These are phyloP conservation scores for Phyllopteryx taeniolatus DNA, from an alignment of 2,113 vertebrate genomes.

Conservation along the genomic window DNA sequence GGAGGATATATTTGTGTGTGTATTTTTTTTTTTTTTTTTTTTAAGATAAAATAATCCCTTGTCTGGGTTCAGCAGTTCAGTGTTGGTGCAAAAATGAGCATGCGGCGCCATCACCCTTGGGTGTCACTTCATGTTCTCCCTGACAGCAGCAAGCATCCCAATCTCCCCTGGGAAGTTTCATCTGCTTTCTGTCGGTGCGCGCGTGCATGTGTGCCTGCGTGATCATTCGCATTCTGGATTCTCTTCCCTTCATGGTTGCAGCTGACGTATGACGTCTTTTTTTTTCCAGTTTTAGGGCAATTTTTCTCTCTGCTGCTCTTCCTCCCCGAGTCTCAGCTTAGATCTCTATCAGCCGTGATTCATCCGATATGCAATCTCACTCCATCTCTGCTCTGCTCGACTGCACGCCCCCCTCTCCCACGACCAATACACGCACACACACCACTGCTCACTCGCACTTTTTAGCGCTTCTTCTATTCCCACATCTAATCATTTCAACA, in stretches of 20 bases:
- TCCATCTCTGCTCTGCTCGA: slow-evolving; percentile 25
- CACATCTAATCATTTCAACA: neutral
- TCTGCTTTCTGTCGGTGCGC: slow-evolving; percentile 14
- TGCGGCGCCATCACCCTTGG: slow-evolving; percentile 26
- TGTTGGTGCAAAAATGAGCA: slow-evolving; percentile 23
- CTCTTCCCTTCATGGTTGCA: slow-evolving; percentile 38
- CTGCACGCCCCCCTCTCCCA: neutral
- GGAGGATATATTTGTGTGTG: neutral
- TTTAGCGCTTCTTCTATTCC: slow-evolving; percentile 3
- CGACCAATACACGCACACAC: neutral
- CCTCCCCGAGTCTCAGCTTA: slow-evolving; percentile 42
- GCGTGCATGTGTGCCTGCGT: neutral
- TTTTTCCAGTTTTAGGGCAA: slow-evolving; percentile 27
- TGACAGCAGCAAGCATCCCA: slow-evolving; percentile 36
- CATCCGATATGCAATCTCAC: slow-evolving; percentile 57
- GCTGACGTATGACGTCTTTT: slow-evolving; percentile 34
- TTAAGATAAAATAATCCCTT: neutral
- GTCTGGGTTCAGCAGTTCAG: slow-evolving; percentile 20
- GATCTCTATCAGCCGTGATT: slow-evolving; percentile 68
- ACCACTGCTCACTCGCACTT: neutral
- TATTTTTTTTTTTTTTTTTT: neutral
- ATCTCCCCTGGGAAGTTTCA: slow-evolving; percentile 27
- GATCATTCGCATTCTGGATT: neutral
- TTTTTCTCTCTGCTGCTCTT: slow-evolving; percentile 39
- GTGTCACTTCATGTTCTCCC: slow-evolving; percentile 40